Conservation (phyloP, 2,113 vertebrate genomes). For the Platysteira castanea region DNA sequence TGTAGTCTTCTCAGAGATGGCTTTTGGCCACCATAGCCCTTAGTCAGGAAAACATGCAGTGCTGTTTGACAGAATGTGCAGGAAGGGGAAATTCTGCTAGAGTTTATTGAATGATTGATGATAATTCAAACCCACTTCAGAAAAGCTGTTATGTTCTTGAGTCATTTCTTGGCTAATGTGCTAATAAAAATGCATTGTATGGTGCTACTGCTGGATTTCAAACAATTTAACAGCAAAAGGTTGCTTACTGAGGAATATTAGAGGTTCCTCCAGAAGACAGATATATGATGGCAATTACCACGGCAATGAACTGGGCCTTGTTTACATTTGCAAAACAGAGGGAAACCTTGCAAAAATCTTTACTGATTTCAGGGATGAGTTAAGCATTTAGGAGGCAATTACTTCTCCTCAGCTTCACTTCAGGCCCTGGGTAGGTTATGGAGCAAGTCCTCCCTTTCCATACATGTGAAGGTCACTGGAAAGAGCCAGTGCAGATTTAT, state of each 20-base stretch:
- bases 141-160: not conserved
- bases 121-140: conserved; percentile 11
- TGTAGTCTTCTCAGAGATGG: not conserved
- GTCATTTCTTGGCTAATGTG: not conserved
- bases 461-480: rapidly evolving
- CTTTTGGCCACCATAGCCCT: not conserved
- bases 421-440: not conserved
- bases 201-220: conserved; percentile 6
- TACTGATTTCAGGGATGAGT: not conserved
- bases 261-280: not conserved
- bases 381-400: not conserved
- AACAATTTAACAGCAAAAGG: not conserved
- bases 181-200: conserved; percentile 9
- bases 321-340: not conserved
- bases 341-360: not conserved
- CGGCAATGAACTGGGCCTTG: not conserved
- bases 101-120: conserved; percentile 16
- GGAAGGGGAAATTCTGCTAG: not conserved
- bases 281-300: not conserved
- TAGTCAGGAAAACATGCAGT: not conserved
- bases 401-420: not conserved
- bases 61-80: not conserved
- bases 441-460: not conserved
- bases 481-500: not conserved
- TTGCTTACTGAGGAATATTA: not conserved